A percentile compares a stretch with the other conserved stretches of the same genome.
phyloP scores from a whole-genome alignment of 2,113 vertebrate genomes.

The Excalfactoria chinensis region DNA sequence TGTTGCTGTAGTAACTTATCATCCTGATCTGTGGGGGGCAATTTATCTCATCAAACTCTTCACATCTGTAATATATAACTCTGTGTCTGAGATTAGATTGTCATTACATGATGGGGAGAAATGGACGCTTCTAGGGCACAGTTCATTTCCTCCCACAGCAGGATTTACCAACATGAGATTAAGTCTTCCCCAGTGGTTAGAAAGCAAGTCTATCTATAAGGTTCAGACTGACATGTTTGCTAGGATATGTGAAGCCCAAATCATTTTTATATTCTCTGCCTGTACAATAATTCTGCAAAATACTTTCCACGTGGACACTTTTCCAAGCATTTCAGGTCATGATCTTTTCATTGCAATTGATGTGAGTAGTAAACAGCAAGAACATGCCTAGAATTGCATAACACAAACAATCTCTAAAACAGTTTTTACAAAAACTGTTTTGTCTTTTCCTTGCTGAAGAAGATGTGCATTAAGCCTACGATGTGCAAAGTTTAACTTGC shows the following conservation, averaged over 20 bases:
- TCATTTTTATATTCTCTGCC: neutral
- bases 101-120: neutral
- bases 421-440: neutral
- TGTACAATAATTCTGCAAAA: neutral
- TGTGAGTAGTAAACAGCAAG: neutral
- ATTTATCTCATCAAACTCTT: neutral
- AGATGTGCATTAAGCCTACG: neutral
- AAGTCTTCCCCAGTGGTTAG: neutral
- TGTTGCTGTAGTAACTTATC: neutral
- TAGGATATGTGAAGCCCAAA: neutral
- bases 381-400: constrained; percentile 8
- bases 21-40: neutral
- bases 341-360: neutral
- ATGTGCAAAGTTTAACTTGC: neutral
- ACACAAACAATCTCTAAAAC: neutral
- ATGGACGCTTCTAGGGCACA: neutral
- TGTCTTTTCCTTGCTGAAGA: neutral
- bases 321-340: neutral
- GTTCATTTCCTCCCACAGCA: neutral
- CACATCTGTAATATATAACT: neutral
- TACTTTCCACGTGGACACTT: neutral
- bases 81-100: neutral
- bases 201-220: neutral
- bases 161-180: neutral
- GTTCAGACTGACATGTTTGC: neutral